phyloP scores from a whole-genome alignment of 2,888 invertebrate species.

The Rhimphoctona megacephalus region DNA sequence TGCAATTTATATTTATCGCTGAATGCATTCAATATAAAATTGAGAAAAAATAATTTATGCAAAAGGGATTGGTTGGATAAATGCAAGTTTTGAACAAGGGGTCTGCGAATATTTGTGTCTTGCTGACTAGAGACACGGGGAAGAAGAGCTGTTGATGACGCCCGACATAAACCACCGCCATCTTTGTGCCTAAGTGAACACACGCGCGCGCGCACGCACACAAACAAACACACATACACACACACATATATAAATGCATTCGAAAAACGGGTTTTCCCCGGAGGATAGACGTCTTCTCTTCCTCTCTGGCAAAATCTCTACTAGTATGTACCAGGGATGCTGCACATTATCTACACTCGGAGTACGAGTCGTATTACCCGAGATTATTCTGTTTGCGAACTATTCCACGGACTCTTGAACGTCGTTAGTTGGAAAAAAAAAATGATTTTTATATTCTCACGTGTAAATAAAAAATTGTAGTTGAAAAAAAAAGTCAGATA shows the following conservation, averaged over 20 bases:
- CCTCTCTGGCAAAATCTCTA: conserved; percentile 61
- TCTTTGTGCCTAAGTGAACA: conserved; percentile 58
- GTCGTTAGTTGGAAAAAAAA: neutral
- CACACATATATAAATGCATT: conserved; percentile 7
- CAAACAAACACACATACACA: conserved; percentile 8
- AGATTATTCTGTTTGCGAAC: conserved; percentile 49
- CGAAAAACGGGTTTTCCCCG: conserved; percentile 70
- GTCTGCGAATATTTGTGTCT: neutral
- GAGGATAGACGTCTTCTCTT: conserved; percentile 43
- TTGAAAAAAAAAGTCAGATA: neutral
- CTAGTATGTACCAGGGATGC: conserved; percentile 37
- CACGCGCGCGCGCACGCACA: neutral
- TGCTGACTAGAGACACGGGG: conserved; percentile 10
- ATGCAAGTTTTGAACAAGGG: neutral
- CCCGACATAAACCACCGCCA: conserved; percentile 71
- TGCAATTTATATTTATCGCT: too few species aligned
- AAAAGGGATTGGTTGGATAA: too few species aligned
- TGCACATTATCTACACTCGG: conserved; percentile 20
- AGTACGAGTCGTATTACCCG: conserved; percentile 7
- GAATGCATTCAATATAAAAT: too few species aligned
- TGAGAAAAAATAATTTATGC: too few species aligned
- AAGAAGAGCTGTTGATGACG: conserved; percentile 56
- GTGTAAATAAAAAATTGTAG: neutral
- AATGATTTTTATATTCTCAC: neutral
- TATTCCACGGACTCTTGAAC: conserved; percentile 11